Evolutionary conservation across 2,113 vertebrate genomes (phyloP), one percentile per base, ranked within the genome.

Genomic region (Anhinga rufa): DNA sequence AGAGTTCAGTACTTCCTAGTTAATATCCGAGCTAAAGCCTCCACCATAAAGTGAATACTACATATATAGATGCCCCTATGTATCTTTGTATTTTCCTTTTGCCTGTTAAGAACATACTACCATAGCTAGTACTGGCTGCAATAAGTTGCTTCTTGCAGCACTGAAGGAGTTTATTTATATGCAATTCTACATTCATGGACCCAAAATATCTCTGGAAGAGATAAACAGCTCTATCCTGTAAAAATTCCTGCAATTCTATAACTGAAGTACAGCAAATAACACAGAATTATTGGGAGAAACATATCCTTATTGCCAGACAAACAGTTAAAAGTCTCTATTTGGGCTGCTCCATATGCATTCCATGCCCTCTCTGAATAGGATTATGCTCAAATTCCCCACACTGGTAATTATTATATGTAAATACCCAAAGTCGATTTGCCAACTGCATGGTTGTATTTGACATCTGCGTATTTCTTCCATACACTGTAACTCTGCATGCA

Each of bases 391-490:
- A 72, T 74, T 88, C 70, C 90, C 83, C 79, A 38, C 80, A 49
- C 44, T 34, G 70, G 84, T 85, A 85, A 94, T 96, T 93, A 93
- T 57, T 91, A 34, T 82, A 86, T 86, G 88, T 83, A 88, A 93
- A 95, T 93, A 76, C 88, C 80, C 65, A 48, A 29, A 86, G 84
- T 86, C 46, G 14, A 78, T 88, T 86, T 86, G 93, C 84, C 75
- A 86, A 71, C 90, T 54, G 77, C 93, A 57, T 42, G 84, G 46
- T 7, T 89, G 55, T 48, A 14, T 58, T 46, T 80, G 88, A 82
- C 83, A 88, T 89, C 88, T 83, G 93, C 91, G 51, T 83, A 82
- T 93, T 96, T 82, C 84, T 91, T 86, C 81, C 51, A 4, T 10
- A 51, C 38, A 1, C 72, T 14, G 2, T 69, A 81, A 87, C 90